phyloP scores from a whole-genome alignment of 2,113 vertebrate species.

The Psophia crepitans region DNA sequence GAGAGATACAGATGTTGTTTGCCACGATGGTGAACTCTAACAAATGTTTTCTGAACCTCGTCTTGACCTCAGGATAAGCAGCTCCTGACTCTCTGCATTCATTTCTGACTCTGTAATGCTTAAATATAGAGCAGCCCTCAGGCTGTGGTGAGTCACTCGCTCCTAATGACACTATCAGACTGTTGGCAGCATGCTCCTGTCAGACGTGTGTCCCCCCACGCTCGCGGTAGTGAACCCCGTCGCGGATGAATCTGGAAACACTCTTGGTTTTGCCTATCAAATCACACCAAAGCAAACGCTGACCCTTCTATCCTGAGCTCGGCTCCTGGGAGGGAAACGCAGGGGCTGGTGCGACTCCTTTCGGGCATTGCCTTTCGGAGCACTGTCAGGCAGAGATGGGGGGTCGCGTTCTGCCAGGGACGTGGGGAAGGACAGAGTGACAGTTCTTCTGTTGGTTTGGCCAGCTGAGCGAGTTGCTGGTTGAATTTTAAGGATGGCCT shows the following conservation, averaged over 20 bases:
- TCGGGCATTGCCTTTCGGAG: neutral
- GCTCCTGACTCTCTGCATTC: neutral
- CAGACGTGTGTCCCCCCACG: rapidly evolving
- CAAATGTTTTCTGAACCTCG: neutral
- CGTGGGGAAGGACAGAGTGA: rapidly evolving
- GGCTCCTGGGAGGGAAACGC: neutral
- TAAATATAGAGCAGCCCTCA: neutral
- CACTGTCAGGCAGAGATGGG: rapidly evolving
- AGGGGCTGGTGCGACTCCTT: neutral
- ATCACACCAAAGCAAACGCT: neutral
- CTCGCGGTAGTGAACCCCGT: rapidly evolving
- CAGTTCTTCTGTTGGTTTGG: rapidly evolving
- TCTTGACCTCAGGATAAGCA: neutral
- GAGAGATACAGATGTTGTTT: neutral
- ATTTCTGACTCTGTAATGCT: conserved; percentile 10
- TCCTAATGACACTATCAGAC: neutral
- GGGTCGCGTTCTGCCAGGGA: neutral
- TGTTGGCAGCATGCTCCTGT: neutral
- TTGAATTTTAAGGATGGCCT: rapidly evolving
- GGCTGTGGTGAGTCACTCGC: neutral
- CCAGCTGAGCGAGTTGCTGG: rapidly evolving
- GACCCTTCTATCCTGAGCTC: neutral
- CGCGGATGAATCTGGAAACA: neutral
- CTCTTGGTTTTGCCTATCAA: neutral
- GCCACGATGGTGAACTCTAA: neutral